Percentiles rank a stretch among this genome's conserved stretches.
phyloP scores from a whole-genome alignment of 2,113 vertebrate genomes.

The Coturnix japonica region DNA sequence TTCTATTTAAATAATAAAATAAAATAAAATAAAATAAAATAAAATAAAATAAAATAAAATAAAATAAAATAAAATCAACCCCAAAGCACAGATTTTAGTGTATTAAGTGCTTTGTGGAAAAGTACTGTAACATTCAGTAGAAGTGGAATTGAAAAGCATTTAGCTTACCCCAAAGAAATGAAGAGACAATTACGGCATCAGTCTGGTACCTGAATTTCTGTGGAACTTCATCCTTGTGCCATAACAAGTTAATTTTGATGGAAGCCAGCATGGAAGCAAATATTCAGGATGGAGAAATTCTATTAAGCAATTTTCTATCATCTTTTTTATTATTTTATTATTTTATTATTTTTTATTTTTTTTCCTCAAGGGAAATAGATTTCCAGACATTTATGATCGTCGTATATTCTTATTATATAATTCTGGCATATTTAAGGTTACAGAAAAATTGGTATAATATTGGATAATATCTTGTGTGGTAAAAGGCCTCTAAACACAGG shows the following conservation, averaged over 20 bases:
- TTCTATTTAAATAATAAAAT: not conserved
- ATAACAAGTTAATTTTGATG: not conserved
- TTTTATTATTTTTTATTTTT: not conserved
- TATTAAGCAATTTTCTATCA: not conserved
- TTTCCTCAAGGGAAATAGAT: not conserved
- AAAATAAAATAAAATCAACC: not conserved
- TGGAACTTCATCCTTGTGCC: not conserved
- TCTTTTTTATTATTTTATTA: too few species aligned
- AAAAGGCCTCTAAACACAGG: not conserved
- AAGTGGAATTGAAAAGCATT: not conserved
- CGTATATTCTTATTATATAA: not conserved
- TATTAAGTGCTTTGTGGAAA: not conserved
- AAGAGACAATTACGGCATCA: not conserved
- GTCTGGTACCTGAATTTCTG: not conserved
- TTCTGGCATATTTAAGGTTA: not conserved
- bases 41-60: not conserved
- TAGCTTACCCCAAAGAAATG: not conserved
- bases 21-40: not conserved
- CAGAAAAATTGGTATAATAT: not conserved
- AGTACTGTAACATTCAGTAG: not conserved
- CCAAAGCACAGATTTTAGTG: not conserved
- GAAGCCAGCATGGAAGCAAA: not conserved
- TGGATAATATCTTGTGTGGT: not conserved
- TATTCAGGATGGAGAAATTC: not conserved
- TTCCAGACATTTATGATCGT: not conserved